Evolutionary conservation across 2,113 vertebrate species (phyloP).

Genomic region (Petrocephalus zakoni): DNA sequence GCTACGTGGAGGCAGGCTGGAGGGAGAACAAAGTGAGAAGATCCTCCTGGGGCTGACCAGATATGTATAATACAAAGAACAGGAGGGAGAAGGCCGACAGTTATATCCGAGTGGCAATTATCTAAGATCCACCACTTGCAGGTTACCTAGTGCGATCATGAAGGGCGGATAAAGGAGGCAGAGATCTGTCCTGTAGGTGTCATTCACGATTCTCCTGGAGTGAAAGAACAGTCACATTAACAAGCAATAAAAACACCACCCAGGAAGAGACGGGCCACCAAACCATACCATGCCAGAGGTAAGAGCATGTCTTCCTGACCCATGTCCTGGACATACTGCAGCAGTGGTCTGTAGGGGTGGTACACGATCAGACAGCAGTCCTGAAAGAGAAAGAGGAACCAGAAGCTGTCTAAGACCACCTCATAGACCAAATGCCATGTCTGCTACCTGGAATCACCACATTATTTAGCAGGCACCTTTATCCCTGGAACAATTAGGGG

Average conservation of each 20-base stretch:
- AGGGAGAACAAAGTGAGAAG: slow-evolving; percentile 24
- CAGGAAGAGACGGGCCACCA: not conserved
- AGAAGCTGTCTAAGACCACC: not conserved
- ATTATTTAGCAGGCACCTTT: not conserved
- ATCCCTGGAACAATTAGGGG: not conserved
- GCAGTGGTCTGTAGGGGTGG: slow-evolving; percentile 94
- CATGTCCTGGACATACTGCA: slow-evolving; percentile 99
- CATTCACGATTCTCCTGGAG: slow-evolving; percentile 96
- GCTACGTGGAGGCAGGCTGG: slow-evolving; percentile 93
- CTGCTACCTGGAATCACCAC: not conserved
- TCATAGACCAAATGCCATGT: not conserved
- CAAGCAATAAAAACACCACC: not conserved
- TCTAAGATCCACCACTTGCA: not conserved
- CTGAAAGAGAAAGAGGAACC: slow-evolving; percentile 60
- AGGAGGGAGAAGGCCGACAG: not conserved
- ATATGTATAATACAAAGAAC: not conserved
- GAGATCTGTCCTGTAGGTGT: slow-evolving; percentile 97
- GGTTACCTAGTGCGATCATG: slow-evolving; percentile 95
- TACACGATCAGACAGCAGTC: slow-evolving; percentile 99
- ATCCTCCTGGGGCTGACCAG: not conserved
- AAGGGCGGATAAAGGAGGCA: slow-evolving; percentile 98
- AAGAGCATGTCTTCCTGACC: slow-evolving; percentile 98
- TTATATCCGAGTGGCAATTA: not conserved
- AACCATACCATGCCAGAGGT: slow-evolving; percentile 85
- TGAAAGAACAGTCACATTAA: slow-evolving; percentile 26